phyloP scores from a whole-genome alignment of 2,888 invertebrate species.

The Drosophila leonis region DNA sequence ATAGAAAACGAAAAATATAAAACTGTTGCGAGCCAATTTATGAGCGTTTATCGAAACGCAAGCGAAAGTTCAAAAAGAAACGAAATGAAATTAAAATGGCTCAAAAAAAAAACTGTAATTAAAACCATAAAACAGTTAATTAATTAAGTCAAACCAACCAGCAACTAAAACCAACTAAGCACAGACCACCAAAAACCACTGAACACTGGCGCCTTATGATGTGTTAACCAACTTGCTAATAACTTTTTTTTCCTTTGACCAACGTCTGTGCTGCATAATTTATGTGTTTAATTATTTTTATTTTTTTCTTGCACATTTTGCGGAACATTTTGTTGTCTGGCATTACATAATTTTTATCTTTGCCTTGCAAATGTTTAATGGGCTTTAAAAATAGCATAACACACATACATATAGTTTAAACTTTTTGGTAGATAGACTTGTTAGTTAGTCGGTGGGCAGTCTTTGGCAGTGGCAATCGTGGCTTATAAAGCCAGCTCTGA shows the following conservation, averaged over 20 bases:
- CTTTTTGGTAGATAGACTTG: slow-evolving; percentile 24
- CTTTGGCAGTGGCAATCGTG: slow-evolving; percentile 43
- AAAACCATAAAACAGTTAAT: slow-evolving; percentile 73
- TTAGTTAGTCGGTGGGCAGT: slow-evolving; percentile 31
- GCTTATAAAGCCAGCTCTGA: slow-evolving; percentile 47
- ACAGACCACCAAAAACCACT: slow-evolving; percentile 7
- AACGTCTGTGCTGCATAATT: slow-evolving; percentile 66
- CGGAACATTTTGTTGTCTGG: slow-evolving; percentile 50
- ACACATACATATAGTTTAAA: slow-evolving; percentile 1
- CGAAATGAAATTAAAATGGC: slow-evolving; percentile 38
- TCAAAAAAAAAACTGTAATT: slow-evolving; percentile 59
- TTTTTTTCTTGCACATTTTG: slow-evolving; percentile 38
- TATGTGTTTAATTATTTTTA: slow-evolving; percentile 75
- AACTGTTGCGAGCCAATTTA: slow-evolving; percentile 53
- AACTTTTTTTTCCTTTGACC: slow-evolving; percentile 38
- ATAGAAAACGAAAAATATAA: not conserved
- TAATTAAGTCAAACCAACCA: slow-evolving; percentile 62
- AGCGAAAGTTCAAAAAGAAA: slow-evolving; percentile 63
- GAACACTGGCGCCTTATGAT: slow-evolving; percentile 56
- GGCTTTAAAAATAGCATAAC: slow-evolving; percentile 29
- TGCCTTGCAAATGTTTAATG: slow-evolving; percentile 43
- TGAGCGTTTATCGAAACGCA: slow-evolving; percentile 52
- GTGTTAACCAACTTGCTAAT: slow-evolving; percentile 75
- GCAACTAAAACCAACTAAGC: not conserved
- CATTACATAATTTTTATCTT: slow-evolving; percentile 62